Evolutionary conservation across 2,797 vertebrate species (phyloP).

Genomic region (Myiotriccus ornatus): DNA sequence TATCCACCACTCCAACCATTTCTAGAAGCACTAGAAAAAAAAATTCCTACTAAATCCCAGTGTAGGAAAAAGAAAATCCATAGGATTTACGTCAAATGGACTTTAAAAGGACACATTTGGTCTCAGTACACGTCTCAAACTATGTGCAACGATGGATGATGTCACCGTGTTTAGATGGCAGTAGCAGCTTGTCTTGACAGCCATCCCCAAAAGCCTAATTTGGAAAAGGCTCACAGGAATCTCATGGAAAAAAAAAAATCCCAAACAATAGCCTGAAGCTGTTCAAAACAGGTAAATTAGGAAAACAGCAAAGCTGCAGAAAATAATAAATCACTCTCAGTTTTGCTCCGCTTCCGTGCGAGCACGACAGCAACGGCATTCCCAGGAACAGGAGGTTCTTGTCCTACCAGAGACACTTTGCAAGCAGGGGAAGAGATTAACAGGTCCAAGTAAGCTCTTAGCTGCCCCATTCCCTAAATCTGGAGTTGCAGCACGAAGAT

Average conservation of each 20-base stretch:
- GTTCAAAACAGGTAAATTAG: neutral
- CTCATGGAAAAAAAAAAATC: neutral
- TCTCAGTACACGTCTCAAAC: neutral
- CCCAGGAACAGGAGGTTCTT: neutral
- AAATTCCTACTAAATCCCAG: neutral
- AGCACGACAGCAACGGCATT: neutral
- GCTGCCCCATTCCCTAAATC: neutral
- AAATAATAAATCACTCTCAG: neutral
- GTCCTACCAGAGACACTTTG: neutral
- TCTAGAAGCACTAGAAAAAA: neutral
- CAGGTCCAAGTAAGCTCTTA: rapidly evolving
- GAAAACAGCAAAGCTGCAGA: neutral
- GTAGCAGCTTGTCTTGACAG: neutral
- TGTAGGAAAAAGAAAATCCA: neutral
- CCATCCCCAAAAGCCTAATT: neutral
- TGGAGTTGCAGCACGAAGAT: rapidly evolving
- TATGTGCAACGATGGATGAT: neutral
- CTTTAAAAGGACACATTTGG: neutral
- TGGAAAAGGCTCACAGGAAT: neutral
- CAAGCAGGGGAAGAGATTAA: neutral
- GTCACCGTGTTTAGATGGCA: rapidly evolving
- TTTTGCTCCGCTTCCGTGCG: neutral
- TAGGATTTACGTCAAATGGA: neutral
- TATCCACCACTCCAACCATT: neutral
- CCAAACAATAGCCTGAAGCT: neutral